phyloP scores from a whole-genome alignment of 2,113 vertebrate genomes.

The Microtus oregoni region DNA sequence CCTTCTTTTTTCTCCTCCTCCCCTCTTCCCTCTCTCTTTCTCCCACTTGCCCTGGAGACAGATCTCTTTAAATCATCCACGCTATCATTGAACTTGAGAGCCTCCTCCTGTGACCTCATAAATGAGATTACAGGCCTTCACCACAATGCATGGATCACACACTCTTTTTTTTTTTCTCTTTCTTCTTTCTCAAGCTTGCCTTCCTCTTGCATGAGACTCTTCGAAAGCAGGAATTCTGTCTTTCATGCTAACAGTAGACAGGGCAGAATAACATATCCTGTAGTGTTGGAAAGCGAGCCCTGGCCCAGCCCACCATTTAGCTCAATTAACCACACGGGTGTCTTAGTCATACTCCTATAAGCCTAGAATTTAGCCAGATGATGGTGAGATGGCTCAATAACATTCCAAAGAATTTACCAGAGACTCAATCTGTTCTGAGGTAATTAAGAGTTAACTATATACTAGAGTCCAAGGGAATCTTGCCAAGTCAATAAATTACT shows the following conservation, averaged over 20 bases:
- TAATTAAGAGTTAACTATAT: slow-evolving; percentile 69
- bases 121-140: not conserved
- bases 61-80: not conserved
- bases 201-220: not conserved
- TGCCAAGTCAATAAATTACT: slow-evolving; percentile 73
- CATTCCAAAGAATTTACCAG: slow-evolving; percentile 7
- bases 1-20: not conserved
- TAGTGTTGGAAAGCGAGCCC: not conserved
- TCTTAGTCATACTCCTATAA: not conserved
- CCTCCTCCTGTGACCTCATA: not conserved
- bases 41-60: not conserved
- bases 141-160: not conserved
- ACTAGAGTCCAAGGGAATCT: slow-evolving; percentile 41
- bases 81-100: not conserved
- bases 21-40: not conserved
- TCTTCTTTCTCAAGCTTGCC: not conserved
- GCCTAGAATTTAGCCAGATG: not conserved
- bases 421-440: not conserved
- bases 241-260: not conserved
- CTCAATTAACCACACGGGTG: not conserved
- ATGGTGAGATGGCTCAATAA: not conserved
- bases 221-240: not conserved
- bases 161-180: not conserved
- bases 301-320: not conserved
- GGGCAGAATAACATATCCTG: not conserved